Conservation (phyloP, 2,797 vertebrate species). For the Hafferia zeledoni region DNA sequence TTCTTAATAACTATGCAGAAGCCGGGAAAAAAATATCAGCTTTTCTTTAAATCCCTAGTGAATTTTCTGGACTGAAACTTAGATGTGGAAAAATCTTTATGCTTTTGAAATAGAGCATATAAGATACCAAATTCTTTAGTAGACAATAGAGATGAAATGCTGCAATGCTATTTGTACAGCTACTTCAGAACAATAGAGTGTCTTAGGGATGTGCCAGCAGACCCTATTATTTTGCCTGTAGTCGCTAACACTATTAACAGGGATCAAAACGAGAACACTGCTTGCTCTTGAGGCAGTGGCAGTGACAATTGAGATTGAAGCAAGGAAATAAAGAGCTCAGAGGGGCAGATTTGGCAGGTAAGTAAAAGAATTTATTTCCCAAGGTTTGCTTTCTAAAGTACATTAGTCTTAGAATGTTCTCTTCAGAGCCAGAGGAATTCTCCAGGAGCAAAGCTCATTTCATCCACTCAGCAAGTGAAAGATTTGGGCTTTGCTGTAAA, state of each 20-base stretch:
- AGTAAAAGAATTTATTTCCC: neutral
- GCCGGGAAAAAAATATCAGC: neutral
- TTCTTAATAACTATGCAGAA: constrained; percentile 14
- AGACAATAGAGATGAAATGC: neutral
- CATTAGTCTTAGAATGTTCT: neutral
- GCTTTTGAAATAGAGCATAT: neutral
- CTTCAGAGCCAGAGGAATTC: neutral
- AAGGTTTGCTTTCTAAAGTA: neutral
- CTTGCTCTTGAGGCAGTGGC: neutral
- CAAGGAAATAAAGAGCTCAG: neutral
- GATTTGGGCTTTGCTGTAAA: neutral
- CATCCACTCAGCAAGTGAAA: neutral
- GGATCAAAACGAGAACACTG: neutral
- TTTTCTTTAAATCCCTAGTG: neutral
- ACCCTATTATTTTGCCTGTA: neutral
- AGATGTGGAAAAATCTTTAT: neutral
- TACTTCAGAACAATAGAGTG: neutral
- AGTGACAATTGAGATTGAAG: neutral
- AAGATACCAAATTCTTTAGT: constrained; percentile 1
- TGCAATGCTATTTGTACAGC: neutral
- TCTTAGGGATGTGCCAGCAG: neutral
- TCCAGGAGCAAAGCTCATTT: neutral
- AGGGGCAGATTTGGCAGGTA: neutral
- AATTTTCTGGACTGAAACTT: neutral
- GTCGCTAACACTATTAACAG: neutral